These are phyloP conservation scores for Condylura cristata DNA, from an alignment of 2,113 vertebrate species.

Conservation along the genomic window DNA sequence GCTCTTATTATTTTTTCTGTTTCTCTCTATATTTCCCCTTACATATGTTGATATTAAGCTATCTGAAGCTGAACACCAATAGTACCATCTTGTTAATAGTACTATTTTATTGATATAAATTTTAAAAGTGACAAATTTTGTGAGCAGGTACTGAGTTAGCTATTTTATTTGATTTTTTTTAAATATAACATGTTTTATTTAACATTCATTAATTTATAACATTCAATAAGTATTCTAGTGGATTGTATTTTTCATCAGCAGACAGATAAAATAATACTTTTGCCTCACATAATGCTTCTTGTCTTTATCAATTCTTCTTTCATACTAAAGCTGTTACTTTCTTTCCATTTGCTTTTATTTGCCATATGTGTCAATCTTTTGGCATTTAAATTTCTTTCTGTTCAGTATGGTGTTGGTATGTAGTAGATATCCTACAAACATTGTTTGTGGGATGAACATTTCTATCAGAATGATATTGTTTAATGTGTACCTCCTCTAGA, in stretches of 20 bases:
- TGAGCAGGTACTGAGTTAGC: background rate
- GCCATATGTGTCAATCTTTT: background rate
- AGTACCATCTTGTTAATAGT: background rate
- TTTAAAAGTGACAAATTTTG: background rate
- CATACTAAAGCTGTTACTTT: background rate
- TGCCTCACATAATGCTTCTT: conserved; percentile 32
- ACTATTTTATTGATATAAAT: background rate
- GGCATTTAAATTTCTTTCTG: background rate
- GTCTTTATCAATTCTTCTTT: background rate
- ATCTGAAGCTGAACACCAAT: background rate
- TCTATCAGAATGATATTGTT: background rate
- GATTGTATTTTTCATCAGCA: background rate
- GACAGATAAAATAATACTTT: background rate
- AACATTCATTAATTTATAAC: background rate
- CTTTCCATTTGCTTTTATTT: background rate
- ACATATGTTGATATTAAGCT: background rate
- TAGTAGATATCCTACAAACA: background rate
- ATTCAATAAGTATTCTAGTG: background rate
- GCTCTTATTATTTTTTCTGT: background rate
- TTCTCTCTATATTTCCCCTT: background rate
- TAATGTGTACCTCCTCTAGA: background rate
- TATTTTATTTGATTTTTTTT: conserved; percentile 8
- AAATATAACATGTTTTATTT: background rate
- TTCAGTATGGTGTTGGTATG: background rate
- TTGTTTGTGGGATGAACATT: background rate